Evolutionary conservation across 2,797 vertebrate species (phyloP).

Genomic region (Lagorchestes hirsutus): DNA sequence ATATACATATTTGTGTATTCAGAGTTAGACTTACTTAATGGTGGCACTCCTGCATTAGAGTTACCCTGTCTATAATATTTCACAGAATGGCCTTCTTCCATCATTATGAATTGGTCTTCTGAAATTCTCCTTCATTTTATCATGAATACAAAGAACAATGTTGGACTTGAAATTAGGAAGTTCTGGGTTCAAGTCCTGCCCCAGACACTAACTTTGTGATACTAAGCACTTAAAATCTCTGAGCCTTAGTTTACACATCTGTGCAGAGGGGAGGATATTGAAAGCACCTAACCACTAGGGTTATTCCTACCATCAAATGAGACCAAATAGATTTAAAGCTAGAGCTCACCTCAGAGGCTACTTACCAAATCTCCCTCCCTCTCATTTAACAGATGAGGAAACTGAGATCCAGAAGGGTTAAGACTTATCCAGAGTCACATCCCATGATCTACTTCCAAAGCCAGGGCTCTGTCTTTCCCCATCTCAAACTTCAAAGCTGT

Average conservation of each 20-base stretch:
- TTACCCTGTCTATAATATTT: neutral
- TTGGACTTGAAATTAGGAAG: neutral
- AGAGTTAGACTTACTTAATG: neutral
- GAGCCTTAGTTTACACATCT: neutral
- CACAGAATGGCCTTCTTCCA: neutral
- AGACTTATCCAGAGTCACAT: neutral
- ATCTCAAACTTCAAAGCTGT: neutral
- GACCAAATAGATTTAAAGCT: neutral
- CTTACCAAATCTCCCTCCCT: neutral
- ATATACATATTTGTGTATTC: neutral
- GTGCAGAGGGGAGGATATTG: neutral
- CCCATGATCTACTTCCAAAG: neutral
- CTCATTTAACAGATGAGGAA: neutral
- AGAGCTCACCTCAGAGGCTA: neutral
- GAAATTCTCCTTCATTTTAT: neutral
- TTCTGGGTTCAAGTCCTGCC: neutral
- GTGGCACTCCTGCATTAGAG: neutral
- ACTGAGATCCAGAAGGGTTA: neutral
- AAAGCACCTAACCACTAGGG: neutral
- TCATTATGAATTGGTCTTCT: neutral
- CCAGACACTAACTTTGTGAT: too few species aligned
- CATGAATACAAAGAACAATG: neutral
- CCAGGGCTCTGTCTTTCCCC: neutral
- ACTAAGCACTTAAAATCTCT: too few species aligned
- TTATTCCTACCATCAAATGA: neutral